phyloP scores from a whole-genome alignment of 2,888 invertebrate species.

The Julus scandinavius region DNA sequence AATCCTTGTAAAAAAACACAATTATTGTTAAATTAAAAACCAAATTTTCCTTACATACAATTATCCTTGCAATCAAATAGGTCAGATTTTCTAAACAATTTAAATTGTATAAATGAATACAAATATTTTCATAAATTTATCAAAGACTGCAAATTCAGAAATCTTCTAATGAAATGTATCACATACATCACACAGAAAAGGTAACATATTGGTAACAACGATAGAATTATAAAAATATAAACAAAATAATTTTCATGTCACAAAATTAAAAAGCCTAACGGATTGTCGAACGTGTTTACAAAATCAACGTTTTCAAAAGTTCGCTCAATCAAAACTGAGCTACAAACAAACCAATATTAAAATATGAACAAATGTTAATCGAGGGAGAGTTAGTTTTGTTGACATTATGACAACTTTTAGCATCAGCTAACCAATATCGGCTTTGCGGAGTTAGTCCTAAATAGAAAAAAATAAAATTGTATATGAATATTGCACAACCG shows the following conservation, averaged over 20 bases:
- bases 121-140: neutral
- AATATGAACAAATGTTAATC: neutral
- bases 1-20: neutral
- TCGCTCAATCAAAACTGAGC: neutral
- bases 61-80: neutral
- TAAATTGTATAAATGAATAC: neutral
- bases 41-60: neutral
- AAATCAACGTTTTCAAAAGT: neutral
- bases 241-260: neutral
- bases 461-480: neutral
- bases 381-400: neutral
- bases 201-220: too few species aligned
- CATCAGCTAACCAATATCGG: neutral
- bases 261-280: neutral
- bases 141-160: neutral
- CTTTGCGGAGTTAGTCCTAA: neutral
- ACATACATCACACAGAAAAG: too few species aligned
- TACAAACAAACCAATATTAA: neutral
- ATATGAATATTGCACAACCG: neutral
- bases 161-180: neutral
- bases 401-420: constrained; percentile 4
- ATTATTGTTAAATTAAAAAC: neutral
- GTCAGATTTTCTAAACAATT: neutral
- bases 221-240: too few species aligned
- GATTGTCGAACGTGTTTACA: neutral